These are phyloP conservation scores for Philopedon plagiatum DNA, from an alignment of 2,888 invertebrate genomes.

Conservation along the genomic window DNA sequence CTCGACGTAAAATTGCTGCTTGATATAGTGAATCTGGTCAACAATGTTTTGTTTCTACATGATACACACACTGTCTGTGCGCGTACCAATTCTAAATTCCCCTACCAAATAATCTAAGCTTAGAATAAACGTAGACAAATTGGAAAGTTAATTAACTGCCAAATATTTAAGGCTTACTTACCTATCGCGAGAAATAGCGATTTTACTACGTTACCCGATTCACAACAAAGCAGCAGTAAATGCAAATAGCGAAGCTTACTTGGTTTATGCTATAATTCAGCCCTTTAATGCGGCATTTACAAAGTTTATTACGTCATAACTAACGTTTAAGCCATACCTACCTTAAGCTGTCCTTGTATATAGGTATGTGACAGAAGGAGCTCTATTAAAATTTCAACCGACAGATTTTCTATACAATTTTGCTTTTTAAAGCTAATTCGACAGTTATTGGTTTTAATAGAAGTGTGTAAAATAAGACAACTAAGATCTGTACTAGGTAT, in stretches of 20 bases:
- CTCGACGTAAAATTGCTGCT: no score
- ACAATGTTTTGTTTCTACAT: no score
- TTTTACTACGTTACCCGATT: constrained; percentile 55
- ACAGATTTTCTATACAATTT: no score
- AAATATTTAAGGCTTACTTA: constrained; percentile 25
- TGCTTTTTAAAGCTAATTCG: no score
- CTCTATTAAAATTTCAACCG: constrained; percentile 24
- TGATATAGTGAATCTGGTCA: no score
- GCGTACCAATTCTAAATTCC: no score
- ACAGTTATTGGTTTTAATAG: no score
- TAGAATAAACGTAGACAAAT: constrained; percentile 3
- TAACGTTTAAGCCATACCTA: constrained; percentile 51
- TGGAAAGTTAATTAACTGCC: constrained; percentile 17
- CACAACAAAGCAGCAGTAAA: constrained; percentile 62
- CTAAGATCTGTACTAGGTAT: no score
- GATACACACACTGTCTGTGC: no score
- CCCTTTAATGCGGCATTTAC: constrained; percentile 62
- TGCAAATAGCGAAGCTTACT: constrained; percentile 66
- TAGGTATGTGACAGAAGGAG: background rate
- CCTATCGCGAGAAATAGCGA: constrained; percentile 29
- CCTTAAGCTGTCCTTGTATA: constrained; percentile 23
- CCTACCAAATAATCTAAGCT: no score
- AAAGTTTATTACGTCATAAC: constrained; percentile 65
- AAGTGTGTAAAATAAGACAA: no score
- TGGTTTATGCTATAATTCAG: constrained; percentile 63